A percentile compares a stretch with the other conserved stretches of the same genome.
These are phyloP conservation scores for Resseliella maxima DNA, from an alignment of 2,888 invertebrate genomes.

Conservation along the genomic window DNA sequence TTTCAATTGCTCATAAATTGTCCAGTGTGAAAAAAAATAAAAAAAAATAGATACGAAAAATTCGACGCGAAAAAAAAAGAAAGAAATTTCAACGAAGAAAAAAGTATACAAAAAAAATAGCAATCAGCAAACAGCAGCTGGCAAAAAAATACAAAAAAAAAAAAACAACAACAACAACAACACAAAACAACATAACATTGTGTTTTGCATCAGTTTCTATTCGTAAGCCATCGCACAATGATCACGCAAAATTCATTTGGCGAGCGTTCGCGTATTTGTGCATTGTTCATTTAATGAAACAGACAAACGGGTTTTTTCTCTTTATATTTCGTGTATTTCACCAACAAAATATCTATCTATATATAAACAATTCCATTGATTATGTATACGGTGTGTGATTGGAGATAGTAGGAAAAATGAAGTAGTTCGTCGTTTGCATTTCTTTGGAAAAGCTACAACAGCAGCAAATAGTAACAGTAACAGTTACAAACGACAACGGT, in stretches of 20 bases:
- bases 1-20: conserved; percentile 43
- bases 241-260: conserved; percentile 34
- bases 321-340: neutral
- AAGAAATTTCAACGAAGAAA: neutral
- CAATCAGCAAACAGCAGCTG: neutral
- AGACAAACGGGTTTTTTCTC: neutral
- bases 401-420: conserved; percentile 17
- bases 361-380: conserved; percentile 6
- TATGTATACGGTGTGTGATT: neutral
- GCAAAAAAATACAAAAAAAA: neutral
- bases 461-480: neutral
- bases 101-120: neutral
- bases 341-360: neutral
- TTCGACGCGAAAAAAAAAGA: neutral
- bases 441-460: neutral
- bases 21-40: neutral
- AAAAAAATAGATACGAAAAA: neutral
- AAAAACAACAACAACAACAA: too few species aligned
- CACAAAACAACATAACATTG: neutral
- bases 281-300: conserved; percentile 21
- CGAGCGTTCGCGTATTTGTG: conserved; percentile 1
- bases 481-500: neutral
- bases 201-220: conserved; percentile 24
- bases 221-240: neutral
- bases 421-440: conserved; percentile 19